Percentiles rank a stretch among this genome's conserved stretches.
Conservation (phyloP, 2,888 invertebrate species). For the Abrostola tripartita region DNA sequence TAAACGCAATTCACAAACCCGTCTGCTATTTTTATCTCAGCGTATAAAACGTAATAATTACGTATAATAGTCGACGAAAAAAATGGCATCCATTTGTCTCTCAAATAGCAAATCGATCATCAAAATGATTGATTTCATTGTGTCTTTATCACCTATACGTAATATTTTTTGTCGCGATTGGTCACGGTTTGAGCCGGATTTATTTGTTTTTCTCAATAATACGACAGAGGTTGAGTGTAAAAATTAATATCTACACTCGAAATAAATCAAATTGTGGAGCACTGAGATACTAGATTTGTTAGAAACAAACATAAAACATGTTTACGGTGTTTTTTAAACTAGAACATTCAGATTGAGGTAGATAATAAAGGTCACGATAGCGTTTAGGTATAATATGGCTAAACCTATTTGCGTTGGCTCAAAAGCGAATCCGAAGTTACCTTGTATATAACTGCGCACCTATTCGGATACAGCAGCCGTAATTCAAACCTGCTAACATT, state of each 20-base stretch:
- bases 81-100: slow-evolving; percentile 21
- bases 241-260: slow-evolving; percentile 43
- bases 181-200: slow-evolving; percentile 30
- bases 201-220: slow-evolving; percentile 39
- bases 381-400: too few species aligned
- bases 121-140: slow-evolving; percentile 24
- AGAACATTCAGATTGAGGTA: not conserved
- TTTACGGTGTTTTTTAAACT: not conserved
- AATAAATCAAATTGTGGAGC: slow-evolving; percentile 38
- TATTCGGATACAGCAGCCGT: slow-evolving; percentile 40
- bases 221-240: slow-evolving; percentile 21
- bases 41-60: slow-evolving; percentile 26
- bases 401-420: too few species aligned
- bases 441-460: slow-evolving; percentile 22
- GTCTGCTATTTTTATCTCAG: slow-evolving; percentile 23
- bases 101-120: slow-evolving; percentile 14
- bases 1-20: slow-evolving; percentile 23
- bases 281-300: not conserved
- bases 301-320: too few species aligned
- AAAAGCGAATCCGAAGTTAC: too few species aligned
- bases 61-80: slow-evolving; percentile 19
- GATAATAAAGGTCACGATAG: slow-evolving; percentile 17
- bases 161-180: slow-evolving; percentile 30
- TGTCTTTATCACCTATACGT: slow-evolving; percentile 27
- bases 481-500: slow-evolving; percentile 19